Evolutionary conservation across 2,888 invertebrate genomes (phyloP), one percentile per base, ranked within the genome.

Genomic region (Polia nebulosa): DNA sequence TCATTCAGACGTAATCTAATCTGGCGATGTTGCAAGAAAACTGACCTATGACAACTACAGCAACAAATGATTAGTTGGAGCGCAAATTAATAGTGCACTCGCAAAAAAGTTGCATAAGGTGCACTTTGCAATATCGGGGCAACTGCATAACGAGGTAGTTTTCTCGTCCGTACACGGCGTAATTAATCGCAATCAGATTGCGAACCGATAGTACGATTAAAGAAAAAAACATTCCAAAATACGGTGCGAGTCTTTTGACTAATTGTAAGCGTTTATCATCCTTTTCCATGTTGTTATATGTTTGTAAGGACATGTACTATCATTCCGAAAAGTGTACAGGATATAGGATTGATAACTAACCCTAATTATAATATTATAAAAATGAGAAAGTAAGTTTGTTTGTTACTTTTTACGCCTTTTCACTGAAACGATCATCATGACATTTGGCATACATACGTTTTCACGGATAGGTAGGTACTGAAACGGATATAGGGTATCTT

Each of bases 21-120:
- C 94, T 89, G 62, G 80, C 80, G 83, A 80, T 85, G 85, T 87
- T 85, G 88, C 88, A 89, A 91, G 83, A 81, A 78, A 78, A 93
- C 94, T 94, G 94, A 95, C 95, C 95, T 95, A 93, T 89, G 91
- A 81, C 92, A 94, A 94, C 88, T 85, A 86, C 86, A 72, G 67
- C 85, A 85, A 76, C 88, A 84, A 85, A 85, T 84, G 83, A 88
- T 88, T 81, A 85, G 87, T 81, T 87, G 86, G 87, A 83, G 66
- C 79, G 92, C 84, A 85, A 87, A 85, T 83, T 87, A 86, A 89
- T 91, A 91, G 89, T 81, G 82, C 83, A 81, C 83, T 85, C 79
- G 85, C 87, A 87, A 89, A 92, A 92, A 90, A 86, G 84, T 92
- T 92, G 88, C 91, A 89, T 88, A 92, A 91, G 83, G 61, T 71